Evolutionary conservation across 37 sponge, comb jelly and placozoan genomes (phyloP).

Genomic region (Agelas oroides): DNA sequence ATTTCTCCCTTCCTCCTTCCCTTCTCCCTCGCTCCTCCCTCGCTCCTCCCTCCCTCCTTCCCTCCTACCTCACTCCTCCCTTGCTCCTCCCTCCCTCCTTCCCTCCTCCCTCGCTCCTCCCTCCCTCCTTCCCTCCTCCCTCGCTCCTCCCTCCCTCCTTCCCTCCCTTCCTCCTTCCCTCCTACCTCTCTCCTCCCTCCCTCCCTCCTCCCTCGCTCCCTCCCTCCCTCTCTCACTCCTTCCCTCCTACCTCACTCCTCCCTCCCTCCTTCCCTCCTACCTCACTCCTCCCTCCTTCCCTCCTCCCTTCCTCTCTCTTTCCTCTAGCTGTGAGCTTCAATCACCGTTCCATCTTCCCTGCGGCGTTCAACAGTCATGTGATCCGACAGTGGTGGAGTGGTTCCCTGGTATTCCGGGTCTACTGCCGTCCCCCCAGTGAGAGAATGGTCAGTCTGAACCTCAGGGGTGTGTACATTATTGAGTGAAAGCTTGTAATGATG

Average conservation of each 20-base stretch:
- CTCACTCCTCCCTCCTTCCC: no score
- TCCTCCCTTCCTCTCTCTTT: no score
- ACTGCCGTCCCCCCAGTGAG: slow-evolving; percentile 39
- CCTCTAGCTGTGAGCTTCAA: slow-evolving; percentile 62
- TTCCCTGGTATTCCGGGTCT: slow-evolving; percentile 62
- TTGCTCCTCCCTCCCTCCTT: not conserved
- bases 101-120: no score
- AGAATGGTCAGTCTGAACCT: slow-evolving; percentile 35
- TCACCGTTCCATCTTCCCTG: slow-evolving; percentile 75
- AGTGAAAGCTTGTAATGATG: no score
- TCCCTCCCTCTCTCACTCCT: not conserved
- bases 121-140: no score
- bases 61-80: not conserved
- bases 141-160: no score
- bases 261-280: no score
- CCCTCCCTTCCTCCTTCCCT: not conserved
- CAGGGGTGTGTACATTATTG: no score
- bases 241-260: no score
- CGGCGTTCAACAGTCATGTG: slow-evolving; percentile 38
- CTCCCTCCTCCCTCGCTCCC: no score
- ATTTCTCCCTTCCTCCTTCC: not conserved
- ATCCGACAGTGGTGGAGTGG: slow-evolving; percentile 63
- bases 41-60: no score
- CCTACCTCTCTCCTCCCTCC: not conserved
- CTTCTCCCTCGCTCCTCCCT: no score